Percentiles rank a stretch among this genome's conserved stretches.
These are phyloP conservation scores for Raja brachyura DNA, from an alignment of 2,113 vertebrate genomes.

Conservation along the genomic window DNA sequence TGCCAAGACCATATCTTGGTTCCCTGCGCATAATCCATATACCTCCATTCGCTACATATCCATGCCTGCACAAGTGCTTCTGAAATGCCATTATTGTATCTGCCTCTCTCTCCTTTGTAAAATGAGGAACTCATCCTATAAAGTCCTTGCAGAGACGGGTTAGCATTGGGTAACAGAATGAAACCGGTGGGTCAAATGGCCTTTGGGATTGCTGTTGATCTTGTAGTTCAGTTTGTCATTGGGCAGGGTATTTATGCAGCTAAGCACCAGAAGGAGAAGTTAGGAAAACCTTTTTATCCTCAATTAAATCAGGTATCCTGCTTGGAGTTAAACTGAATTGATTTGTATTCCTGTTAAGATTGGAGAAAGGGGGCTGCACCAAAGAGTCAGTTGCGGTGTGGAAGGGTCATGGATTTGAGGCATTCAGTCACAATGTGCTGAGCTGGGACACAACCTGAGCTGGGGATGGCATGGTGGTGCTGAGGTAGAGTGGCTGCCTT, in stretches of 20 bases:
- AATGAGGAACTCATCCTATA: not conserved
- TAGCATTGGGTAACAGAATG: not conserved
- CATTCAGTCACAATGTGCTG: slow-evolving; percentile 18
- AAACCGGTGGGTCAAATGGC: not conserved
- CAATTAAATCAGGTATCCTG: not conserved
- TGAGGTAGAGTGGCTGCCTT: too few species aligned
- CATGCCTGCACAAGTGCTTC: too few species aligned
- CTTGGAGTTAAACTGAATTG: not conserved
- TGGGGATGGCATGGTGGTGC: too few species aligned
- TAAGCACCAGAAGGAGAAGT: not conserved
- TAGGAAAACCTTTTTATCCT: not conserved
- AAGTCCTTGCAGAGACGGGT: too few species aligned
- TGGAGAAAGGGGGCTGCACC: not conserved
- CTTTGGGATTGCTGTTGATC: not conserved
- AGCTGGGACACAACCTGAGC: not conserved
- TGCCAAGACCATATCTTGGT: too few species aligned
- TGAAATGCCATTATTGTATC: too few species aligned
- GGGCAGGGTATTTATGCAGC: not conserved
- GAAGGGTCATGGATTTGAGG: not conserved
- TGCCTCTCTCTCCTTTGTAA: too few species aligned
- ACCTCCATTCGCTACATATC: too few species aligned
- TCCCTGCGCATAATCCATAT: too few species aligned
- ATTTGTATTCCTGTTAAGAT: not conserved
- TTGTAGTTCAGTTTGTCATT: not conserved
- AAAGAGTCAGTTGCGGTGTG: not conserved